Evolutionary conservation across 2,113 vertebrate species (phyloP), one percentile per base, ranked within the genome.

Genomic region (Indicator indicator): DNA sequence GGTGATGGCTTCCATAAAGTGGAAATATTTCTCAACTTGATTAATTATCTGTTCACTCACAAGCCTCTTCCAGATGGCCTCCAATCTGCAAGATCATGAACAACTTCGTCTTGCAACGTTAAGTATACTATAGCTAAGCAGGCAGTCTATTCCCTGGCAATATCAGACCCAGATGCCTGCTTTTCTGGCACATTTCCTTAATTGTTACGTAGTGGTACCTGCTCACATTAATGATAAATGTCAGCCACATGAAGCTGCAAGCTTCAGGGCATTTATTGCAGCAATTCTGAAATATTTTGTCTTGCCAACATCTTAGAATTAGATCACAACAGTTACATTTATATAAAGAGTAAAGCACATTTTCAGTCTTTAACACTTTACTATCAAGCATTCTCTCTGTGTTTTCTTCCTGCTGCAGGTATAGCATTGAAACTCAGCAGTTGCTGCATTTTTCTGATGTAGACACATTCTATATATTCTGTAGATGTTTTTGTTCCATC

Each of bases 11-110:
- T 80, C 79, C 63, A 81, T 72, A 78, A 94, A 88, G 40, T 14
- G 23, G 54, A 79, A 95, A n/a, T 85, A 84, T 89, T 90, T 90
- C 63, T 87, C 62, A 50, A 73, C 73, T 83, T 72, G 89, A 94
- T 89, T 86, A 91, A 89, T 91, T 85, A 71, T 42, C 48, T 76
- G 23, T 77, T 96, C 63, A 36, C 16, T 75, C 64, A 38, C 32
- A 64, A 44, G 55, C 18, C 54, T 88, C 79, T 86, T 87, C 78
- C 86, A 91, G 88, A 84, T 71, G 72, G 50, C 69, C 36, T 73
- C 46, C 91, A 94, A 50, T 73, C 80, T 83, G 71, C 30, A 79
- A 68, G 48, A 83, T 79, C 30, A 24, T 87, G 86, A 96, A 70
- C 48, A 93, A 79, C 69, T 94, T 93, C 90, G 65, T 76, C 50